phyloP scores from a whole-genome alignment of 2,113 vertebrate genomes.

The Megaceryle maxima region DNA sequence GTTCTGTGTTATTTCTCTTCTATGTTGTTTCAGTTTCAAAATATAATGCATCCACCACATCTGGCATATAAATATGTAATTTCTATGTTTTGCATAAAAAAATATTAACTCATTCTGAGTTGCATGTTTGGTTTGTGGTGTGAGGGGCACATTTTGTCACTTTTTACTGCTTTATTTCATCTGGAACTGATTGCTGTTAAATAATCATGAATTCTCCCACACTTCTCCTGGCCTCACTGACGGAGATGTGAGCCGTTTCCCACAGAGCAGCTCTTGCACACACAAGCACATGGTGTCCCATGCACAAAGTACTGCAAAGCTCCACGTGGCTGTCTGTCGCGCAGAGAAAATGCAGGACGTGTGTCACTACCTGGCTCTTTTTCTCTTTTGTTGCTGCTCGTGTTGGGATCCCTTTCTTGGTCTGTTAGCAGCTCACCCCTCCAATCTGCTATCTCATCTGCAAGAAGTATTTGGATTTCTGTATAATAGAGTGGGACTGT shows the following conservation, averaged over 20 bases:
- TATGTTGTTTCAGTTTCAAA: not conserved
- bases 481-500: not conserved
- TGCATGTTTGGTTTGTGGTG: not conserved
- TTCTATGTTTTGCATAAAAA: not conserved
- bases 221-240: not conserved
- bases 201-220: not conserved
- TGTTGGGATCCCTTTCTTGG: not conserved
- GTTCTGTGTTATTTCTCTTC: not conserved
- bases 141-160: not conserved
- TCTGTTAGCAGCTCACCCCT: not conserved
- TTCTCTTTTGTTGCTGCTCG: not conserved
- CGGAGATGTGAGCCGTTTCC: fast-evolving
- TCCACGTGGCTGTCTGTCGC: not conserved
- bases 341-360: not conserved
- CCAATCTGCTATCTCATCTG: not conserved
- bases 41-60: not conserved
- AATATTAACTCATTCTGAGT: not conserved
- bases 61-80: not conserved
- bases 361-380: not conserved
- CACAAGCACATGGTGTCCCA: not conserved
- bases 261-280: not conserved
- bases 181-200: not conserved
- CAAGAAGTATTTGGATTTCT: not conserved
- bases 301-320: not conserved
- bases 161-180: not conserved